Evolutionary conservation across 92 coral and sea anemone species (phyloP), one percentile per base, ranked within the genome.

Genomic region (Phenganax subtilis): DNA sequence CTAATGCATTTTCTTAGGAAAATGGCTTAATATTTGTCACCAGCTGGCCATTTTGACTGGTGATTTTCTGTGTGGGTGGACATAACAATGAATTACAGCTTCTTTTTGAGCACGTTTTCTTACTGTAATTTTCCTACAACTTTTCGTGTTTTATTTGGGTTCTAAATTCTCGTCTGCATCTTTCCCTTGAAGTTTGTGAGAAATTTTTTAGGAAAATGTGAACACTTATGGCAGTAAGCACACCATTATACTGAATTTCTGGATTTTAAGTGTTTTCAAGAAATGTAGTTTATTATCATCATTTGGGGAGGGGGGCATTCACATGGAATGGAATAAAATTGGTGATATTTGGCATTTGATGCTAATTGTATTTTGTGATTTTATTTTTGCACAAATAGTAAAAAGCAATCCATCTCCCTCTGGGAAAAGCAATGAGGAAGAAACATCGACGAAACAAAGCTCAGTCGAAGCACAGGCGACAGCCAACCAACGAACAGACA

Each of bases 361-460:
- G 27, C 10, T 25, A 61, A 61, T 61, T 15, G 28, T 61, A 61
- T 28, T 61, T 61, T 15, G 20, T 7, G 25, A 15, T 6, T 61
- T 17, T 61, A 6, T 3, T 61, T 61, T 61, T 61, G 67, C 8
- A 15, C 67, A 61, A 61, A 30, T 14, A 68, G 73, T 28, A 10
- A 68, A 30, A 28, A 68, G 37, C 73, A 68, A 68, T 53, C 61
- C 83, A n/a, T 79, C 83, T 4, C 83, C 83, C 29, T 28, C 28
- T 63, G 65, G 74, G 9, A 79, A 54, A 61, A 65, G 63, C 73
- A 8, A 16, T 52, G 83, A 79, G n/a, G 83, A 79, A 14, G 57
- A 79, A 6, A 12, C 51, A 4, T 51, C 83, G 4, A 55, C 83
- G 5, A 63, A 30, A 64, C 82, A 60, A 29, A 57, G 63, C 16